phyloP scores from a whole-genome alignment of 2,888 invertebrate species.

The Alloplasta piceator region DNA sequence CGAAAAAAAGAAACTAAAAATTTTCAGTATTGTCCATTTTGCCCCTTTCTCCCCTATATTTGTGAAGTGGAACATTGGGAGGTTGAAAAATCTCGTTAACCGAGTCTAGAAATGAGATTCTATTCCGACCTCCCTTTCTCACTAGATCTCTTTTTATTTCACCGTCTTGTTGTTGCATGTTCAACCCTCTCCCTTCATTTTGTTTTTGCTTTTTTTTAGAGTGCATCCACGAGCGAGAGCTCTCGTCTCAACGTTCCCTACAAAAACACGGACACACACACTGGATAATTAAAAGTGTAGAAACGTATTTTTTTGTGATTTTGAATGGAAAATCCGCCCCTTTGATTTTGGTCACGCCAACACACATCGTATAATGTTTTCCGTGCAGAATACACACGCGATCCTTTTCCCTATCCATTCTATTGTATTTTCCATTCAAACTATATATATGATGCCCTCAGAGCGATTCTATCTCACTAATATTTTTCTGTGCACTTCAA shows the following conservation, averaged over 20 bases:
- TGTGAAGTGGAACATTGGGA: slow-evolving; percentile 14
- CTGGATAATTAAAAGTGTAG: not conserved
- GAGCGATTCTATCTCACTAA: no score
- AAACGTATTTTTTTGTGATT: no score
- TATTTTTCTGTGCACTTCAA: no score
- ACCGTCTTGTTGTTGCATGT: slow-evolving; percentile 21
- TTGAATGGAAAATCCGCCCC: no score
- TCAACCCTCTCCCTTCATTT: not conserved
- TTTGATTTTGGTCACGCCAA: not conserved
- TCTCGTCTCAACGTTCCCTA: slow-evolving; percentile 18
- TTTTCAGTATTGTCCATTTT: no score
- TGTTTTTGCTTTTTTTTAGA: slow-evolving; percentile 49
- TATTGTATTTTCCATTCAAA: no score
- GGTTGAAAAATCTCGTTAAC: slow-evolving; percentile 59
- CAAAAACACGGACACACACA: slow-evolving; percentile 8
- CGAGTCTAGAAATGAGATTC: slow-evolving; percentile 61
- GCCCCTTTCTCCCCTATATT: slow-evolving; percentile 9
- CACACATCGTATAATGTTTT: slow-evolving; percentile 8
- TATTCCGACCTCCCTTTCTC: slow-evolving; percentile 38
- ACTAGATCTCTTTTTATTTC: slow-evolving; percentile 32
- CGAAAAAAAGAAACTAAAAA: no score
- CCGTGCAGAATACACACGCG: slow-evolving; percentile 24
- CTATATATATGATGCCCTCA: no score
- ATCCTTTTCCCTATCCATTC: slow-evolving; percentile 19
- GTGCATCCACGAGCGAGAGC: slow-evolving; percentile 20